These are phyloP conservation scores for Misgurnus mizolepis DNA, from an alignment of 2,113 vertebrate species.

Conservation along the genomic window DNA sequence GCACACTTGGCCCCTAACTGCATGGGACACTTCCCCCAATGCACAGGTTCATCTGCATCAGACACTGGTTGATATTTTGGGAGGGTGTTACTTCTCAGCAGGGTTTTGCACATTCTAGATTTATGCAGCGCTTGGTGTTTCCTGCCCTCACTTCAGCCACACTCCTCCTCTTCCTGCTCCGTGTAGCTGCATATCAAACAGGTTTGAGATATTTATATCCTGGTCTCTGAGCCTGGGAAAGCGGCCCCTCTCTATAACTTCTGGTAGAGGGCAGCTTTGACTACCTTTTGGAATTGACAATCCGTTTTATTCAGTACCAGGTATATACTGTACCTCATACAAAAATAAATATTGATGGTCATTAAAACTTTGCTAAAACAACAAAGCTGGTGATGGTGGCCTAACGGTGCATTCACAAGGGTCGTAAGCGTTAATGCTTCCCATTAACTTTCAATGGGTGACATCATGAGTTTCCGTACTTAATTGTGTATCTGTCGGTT, in stretches of 20 bases:
- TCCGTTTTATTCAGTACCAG: no score
- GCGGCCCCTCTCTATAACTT: slow-evolving; percentile 32
- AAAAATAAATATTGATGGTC: no score
- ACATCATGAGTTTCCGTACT: no score
- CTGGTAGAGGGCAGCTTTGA: slow-evolving; percentile 21
- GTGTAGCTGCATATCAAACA: slow-evolving; percentile 56
- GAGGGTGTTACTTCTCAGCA: slow-evolving; percentile 23
- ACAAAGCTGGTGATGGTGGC: no score
- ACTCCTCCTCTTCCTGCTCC: slow-evolving; percentile 50
- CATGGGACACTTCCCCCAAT: neutral
- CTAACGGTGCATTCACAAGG: no score
- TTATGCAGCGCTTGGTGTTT: slow-evolving; percentile 50
- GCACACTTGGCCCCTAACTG: neutral
- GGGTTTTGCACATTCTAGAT: slow-evolving; percentile 49
- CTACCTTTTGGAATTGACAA: neutral
- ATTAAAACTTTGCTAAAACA: no score
- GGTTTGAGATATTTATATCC: slow-evolving; percentile 53
- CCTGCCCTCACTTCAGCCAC: slow-evolving; percentile 44
- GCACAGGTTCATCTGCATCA: neutral
- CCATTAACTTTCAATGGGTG: no score
- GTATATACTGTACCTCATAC: no score
- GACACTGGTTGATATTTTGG: slow-evolving; percentile 12
- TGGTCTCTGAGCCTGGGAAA: slow-evolving; percentile 18
- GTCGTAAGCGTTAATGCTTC: no score
- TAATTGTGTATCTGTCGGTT: no score